A percentile compares a stretch with the other conserved stretches of the same genome.
phyloP scores from a whole-genome alignment of 30 jellyfish, hydroid and myxozoan genomes.

The Turritopsis rubra region DNA sequence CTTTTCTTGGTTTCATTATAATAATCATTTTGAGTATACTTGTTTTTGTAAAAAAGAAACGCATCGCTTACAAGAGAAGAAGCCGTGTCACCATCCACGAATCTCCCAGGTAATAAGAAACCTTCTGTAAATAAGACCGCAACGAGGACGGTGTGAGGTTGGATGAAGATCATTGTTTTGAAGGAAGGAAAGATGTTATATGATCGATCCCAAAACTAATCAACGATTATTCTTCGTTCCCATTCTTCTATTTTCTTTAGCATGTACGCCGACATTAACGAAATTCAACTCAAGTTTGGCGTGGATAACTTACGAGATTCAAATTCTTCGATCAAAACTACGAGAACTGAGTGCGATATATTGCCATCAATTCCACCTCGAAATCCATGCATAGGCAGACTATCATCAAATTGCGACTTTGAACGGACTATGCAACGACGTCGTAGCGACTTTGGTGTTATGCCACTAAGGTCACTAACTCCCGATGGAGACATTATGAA shows the following conservation, averaged over 20 bases:
- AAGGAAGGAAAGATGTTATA: too few relatives aligned
- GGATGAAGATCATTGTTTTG: too few relatives aligned
- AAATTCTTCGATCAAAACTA: neutral
- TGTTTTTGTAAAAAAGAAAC: neutral
- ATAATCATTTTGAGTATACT: neutral
- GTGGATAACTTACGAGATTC: neutral
- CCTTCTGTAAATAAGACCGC: too few relatives aligned
- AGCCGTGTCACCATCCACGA: too few relatives aligned
- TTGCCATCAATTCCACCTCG: neutral
- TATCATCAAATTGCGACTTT: neutral
- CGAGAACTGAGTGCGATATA: neutral
- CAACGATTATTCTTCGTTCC: too few relatives aligned
- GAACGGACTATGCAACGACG: conserved; percentile 12
- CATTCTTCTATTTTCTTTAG: neutral
- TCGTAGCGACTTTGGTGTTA: conserved; percentile 14
- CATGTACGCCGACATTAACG: conserved; percentile 26
- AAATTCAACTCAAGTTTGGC: neutral
- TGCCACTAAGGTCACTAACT: neutral
- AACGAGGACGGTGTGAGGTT: too few relatives aligned
- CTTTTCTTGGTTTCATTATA: neutral
- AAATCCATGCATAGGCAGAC: neutral
- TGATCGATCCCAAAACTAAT: too few relatives aligned
- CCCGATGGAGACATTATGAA: neutral
- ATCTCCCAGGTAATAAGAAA: too few relatives aligned
- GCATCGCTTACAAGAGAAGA: too few relatives aligned